Evolutionary conservation across 2,113 vertebrate genomes (phyloP), one percentile per base, ranked within the genome.

Genomic region (Numida meleagris): DNA sequence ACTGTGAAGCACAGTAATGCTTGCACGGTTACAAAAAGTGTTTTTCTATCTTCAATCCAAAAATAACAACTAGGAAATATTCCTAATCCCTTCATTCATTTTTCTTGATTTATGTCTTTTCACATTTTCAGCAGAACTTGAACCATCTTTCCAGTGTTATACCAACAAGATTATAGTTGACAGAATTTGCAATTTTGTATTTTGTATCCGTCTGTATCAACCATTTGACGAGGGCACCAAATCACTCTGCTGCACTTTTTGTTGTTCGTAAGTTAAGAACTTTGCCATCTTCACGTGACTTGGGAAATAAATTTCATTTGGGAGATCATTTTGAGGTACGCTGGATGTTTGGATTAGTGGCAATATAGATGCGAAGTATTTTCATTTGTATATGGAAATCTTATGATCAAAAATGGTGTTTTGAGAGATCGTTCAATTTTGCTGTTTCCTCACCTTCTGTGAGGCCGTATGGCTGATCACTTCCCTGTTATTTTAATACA

Each of bases 291-390:
- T 80, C 67, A 6, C 12, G 0, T 38, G 50, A 27, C 42, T 34
- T 4, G 9, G 31, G 63, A 12, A 23, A 34, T 7, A 5, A 74
- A 36, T 78, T 6, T 1, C 3, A 0, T n/a, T 36, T 4, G 7
- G 14, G n/a, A 33, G 65, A 3, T 0, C n/a, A 23, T 67, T 83
- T 83, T 61, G 16, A 78, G 76, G 0, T 68, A 0, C 9, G 0
- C 21, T 33, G 24, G 20, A 9, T 50, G 34, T 74, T 80, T 63
- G 76, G n/a, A 24, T 65, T 63, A 85, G 31, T 9, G 36, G 25
- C 34, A 9, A 1, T 6, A 20, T 1, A 25, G 59, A 62, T 17
- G 40, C 18, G 8, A 51, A 78, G 7, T 8, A 7, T 42, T 45
- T 46, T 38, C 11, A 77, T 65, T 50, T 33, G 12, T 9, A 4